A percentile compares a stretch with the other conserved stretches of the same genome.
Conservation (phyloP, 2,797 vertebrate genomes). For the Artibeus lituratus region DNA sequence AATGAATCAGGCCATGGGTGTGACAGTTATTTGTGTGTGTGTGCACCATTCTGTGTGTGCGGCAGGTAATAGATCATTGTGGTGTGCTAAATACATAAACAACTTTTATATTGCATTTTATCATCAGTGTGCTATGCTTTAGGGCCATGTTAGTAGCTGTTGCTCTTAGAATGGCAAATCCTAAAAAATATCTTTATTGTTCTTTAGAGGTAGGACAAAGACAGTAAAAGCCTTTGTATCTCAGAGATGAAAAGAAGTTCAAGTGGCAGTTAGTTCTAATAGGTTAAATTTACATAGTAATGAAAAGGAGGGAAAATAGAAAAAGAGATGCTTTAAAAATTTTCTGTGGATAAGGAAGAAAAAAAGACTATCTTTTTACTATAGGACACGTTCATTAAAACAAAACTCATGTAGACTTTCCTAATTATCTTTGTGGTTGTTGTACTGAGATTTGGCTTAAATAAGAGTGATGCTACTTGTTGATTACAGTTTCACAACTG, state of each 20-base stretch:
- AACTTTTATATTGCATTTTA: neutral
- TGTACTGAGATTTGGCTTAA: slow-evolving; percentile 12
- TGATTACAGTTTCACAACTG: neutral
- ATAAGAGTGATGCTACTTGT: neutral
- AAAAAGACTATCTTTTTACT: neutral
- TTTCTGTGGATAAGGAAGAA: neutral
- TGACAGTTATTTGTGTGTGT: neutral
- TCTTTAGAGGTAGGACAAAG: slow-evolving; percentile 30
- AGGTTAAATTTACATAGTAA: slow-evolving; percentile 54
- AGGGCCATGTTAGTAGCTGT: neutral
- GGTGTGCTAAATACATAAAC: neutral
- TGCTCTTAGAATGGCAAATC: neutral
- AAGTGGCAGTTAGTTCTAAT: slow-evolving; percentile 21
- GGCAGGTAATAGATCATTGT: neutral
- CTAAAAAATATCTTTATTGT: slow-evolving; percentile 21
- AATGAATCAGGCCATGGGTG: neutral
- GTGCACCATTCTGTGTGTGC: neutral
- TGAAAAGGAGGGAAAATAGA: slow-evolving; percentile 18
- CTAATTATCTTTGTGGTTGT: neutral
- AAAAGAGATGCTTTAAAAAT: neutral
- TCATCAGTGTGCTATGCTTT: neutral
- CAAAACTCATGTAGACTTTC: neutral
- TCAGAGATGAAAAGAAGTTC: slow-evolving; percentile 44
- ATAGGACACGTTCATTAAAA: neutral
- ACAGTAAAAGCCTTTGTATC: neutral